These are phyloP conservation scores for Orestias chungarensis DNA, from an alignment of 2,797 vertebrate species.

Conservation along the genomic window DNA sequence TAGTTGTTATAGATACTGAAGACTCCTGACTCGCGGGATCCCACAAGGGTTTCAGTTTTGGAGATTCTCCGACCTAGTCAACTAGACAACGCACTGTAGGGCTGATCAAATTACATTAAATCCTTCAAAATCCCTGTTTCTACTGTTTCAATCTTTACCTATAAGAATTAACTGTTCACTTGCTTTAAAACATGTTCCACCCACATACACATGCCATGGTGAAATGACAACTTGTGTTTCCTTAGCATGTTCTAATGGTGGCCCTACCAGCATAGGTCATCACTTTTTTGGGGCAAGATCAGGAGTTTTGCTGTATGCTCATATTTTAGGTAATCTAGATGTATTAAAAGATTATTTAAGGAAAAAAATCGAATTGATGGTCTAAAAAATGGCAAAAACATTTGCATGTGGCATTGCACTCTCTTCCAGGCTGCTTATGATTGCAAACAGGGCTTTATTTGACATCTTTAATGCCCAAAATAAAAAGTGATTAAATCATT, in stretches of 20 bases:
- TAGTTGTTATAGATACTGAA: background rate
- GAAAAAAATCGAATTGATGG: conserved; percentile 11
- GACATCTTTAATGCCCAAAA: background rate
- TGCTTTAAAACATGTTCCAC: background rate
- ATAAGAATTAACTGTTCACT: background rate
- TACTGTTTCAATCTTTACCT: background rate
- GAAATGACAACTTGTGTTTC: background rate
- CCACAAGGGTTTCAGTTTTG: background rate
- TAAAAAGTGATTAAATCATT: background rate
- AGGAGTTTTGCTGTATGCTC: background rate
- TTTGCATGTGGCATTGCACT: background rate
- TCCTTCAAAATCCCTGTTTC: background rate
- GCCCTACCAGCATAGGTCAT: background rate
- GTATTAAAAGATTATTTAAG: conserved; percentile 24
- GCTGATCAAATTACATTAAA: background rate
- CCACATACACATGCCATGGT: background rate
- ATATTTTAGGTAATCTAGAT: conserved; percentile 9
- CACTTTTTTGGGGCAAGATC: background rate
- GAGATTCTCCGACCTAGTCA: background rate
- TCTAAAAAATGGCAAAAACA: background rate
- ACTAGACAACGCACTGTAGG: background rate
- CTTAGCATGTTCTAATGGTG: background rate
- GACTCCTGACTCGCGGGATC: background rate
- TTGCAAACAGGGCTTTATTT: background rate
- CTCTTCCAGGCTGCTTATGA: background rate